Percentiles rank a stretch among this genome's conserved stretches.
phyloP scores from a whole-genome alignment of 2,888 invertebrate genomes.

The Drosophila eohydei region DNA sequence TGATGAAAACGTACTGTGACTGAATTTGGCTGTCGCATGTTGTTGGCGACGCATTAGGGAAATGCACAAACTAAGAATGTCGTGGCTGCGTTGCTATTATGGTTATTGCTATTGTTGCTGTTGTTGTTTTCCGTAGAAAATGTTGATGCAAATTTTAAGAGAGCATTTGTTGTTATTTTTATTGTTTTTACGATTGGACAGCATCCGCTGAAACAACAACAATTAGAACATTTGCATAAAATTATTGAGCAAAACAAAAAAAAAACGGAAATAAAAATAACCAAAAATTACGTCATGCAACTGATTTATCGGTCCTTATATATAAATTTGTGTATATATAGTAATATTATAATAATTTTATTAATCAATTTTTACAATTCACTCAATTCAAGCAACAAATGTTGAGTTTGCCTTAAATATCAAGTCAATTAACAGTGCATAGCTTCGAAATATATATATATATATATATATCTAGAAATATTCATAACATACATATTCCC shows the following conservation, averaged over 20 bases:
- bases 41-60: constrained; percentile 63
- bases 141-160: constrained; percentile 68
- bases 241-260: constrained; percentile 40
- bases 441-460: constrained; percentile 4
- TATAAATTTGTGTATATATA: constrained; percentile 1
- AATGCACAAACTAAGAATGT: constrained; percentile 51
- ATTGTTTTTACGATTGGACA: constrained; percentile 64
- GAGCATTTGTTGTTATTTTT: constrained; percentile 49
- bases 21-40: constrained; percentile 43
- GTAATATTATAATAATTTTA: constrained; percentile 2
- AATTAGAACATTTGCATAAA: constrained; percentile 59
- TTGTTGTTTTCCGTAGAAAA: constrained; percentile 41
- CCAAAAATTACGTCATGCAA: constrained; percentile 49
- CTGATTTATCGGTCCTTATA: constrained; percentile 16
- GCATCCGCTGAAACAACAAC: constrained; percentile 51
- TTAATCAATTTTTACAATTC: constrained; percentile 50
- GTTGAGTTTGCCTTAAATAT: constrained; percentile 24
- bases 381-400: constrained; percentile 33
- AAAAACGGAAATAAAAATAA: constrained; percentile 22
- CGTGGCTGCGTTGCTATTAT: constrained; percentile 19
- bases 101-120: constrained; percentile 31
- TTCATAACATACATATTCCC: constrained; percentile 34
- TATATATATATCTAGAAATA: background rate
- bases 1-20: constrained; percentile 9
- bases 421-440: constrained; percentile 52